Evolutionary conservation across 2,113 vertebrate species (phyloP).

Genomic region (Lepisosteus oculatus): DNA sequence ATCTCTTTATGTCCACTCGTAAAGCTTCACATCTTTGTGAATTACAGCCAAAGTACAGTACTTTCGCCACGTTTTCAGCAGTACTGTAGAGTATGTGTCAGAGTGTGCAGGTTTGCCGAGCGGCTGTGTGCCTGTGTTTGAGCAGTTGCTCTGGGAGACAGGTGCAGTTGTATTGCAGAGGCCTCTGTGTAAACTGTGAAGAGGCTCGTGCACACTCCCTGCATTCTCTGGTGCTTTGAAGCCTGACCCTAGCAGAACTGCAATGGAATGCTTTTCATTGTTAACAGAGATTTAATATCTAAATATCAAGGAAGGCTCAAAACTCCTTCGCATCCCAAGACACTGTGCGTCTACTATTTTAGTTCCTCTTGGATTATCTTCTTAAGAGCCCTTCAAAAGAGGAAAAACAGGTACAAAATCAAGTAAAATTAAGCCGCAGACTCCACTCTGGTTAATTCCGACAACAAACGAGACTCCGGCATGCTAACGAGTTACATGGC

Average conservation of each 20-base stretch:
- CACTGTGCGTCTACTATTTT: slow-evolving; percentile 12
- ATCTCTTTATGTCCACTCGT: too few relatives aligned
- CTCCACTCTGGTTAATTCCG: too few relatives aligned
- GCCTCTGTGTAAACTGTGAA: slow-evolving; percentile 32
- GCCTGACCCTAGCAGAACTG: slow-evolving; percentile 15
- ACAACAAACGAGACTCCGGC: too few relatives aligned
- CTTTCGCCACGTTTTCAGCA: too few relatives aligned
- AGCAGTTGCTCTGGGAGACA: slow-evolving; percentile 49
- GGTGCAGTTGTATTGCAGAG: slow-evolving; percentile 33
- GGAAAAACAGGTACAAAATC: too few relatives aligned
- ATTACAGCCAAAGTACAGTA: too few relatives aligned
- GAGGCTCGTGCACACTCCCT: slow-evolving; percentile 23
- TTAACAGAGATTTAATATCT: slow-evolving; percentile 43
- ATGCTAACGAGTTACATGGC: too few relatives aligned
- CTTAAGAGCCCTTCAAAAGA: too few relatives aligned
- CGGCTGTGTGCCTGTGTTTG: slow-evolving; percentile 21
- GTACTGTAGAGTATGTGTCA: too few relatives aligned
- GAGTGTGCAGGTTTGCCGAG: neutral
- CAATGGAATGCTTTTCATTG: slow-evolving; percentile 45
- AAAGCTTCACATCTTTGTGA: too few relatives aligned
- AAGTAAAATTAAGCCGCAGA: too few relatives aligned
- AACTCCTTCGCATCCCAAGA: slow-evolving; percentile 24
- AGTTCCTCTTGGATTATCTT: neutral
- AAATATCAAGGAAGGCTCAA: slow-evolving; percentile 33
- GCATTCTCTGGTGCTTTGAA: slow-evolving; percentile 40